Conservation (phyloP, 2,888 invertebrate species). For the Agrotis clavis region DNA sequence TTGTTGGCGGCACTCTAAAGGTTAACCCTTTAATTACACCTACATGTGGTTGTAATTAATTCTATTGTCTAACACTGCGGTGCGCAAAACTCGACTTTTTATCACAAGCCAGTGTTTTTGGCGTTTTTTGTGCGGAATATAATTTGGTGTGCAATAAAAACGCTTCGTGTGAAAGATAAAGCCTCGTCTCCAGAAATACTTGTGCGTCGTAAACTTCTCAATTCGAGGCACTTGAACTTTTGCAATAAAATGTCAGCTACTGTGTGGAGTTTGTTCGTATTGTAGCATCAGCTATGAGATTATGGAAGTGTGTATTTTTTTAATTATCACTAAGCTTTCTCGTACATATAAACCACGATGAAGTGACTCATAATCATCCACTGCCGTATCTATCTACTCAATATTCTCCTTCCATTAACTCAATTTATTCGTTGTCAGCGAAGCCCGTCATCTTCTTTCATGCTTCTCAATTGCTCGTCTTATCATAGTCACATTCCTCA, state of each 20-base stretch:
- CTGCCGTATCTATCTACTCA: no score
- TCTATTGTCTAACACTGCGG: slow-evolving; percentile 36
- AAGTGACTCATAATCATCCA: neutral
- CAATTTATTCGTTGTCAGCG: no score
- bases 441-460: no score
- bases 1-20: slow-evolving; percentile 46
- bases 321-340: no score
- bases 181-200: slow-evolving; percentile 39
- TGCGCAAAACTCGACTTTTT: slow-evolving; percentile 26
- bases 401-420: no score
- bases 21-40: slow-evolving; percentile 52
- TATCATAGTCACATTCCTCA: no score
- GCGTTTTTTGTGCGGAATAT: slow-evolving; percentile 45
- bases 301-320: slow-evolving; percentile 29
- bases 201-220: slow-evolving; percentile 61
- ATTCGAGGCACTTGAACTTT: slow-evolving; percentile 62
- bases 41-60: slow-evolving; percentile 44
- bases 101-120: slow-evolving; percentile 14
- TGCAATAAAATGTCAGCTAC: slow-evolving; percentile 60
- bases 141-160: slow-evolving; percentile 57
- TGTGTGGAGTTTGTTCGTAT: slow-evolving; percentile 28
- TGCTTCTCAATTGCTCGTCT: no score
- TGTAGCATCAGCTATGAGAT: slow-evolving; percentile 38
- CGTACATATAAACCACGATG: no score
- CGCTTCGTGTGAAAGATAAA: slow-evolving; percentile 62